phyloP scores from a whole-genome alignment of 2,888 invertebrate species.

The Acanthosoma haemorrhoidale region DNA sequence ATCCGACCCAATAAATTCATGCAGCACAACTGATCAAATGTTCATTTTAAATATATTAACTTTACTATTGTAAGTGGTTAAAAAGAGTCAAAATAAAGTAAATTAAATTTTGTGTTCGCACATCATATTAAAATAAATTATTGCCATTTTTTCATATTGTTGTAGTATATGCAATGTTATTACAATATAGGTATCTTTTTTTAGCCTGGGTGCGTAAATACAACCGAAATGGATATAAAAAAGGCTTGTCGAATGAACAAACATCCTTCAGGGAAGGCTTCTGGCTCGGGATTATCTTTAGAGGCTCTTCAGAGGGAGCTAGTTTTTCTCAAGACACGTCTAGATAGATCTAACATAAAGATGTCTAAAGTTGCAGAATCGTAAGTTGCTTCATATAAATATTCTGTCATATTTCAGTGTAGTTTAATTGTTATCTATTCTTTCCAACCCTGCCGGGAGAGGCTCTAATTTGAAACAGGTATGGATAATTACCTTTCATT shows the following conservation, averaged over 20 bases:
- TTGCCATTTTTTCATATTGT: not conserved
- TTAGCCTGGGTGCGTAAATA: conserved; percentile 97
- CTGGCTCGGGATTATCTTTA: conserved; percentile 44
- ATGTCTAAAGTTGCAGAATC: conserved; percentile 92
- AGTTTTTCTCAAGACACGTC: conserved; percentile 63
- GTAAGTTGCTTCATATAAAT: conserved; percentile 54
- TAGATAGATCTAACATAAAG: conserved; percentile 82
- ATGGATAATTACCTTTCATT: no score
- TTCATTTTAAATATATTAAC: no score
- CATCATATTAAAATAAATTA: not conserved
- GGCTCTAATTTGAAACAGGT: no score
- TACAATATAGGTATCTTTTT: conserved; percentile 35
- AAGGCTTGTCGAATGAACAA: conserved; percentile 74
- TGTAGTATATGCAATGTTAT: not conserved
- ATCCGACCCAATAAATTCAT: no score
- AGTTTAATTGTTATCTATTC: no score
- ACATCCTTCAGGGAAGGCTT: conserved; percentile 46
- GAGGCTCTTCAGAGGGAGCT: conserved; percentile 59
- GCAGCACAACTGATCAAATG: no score
- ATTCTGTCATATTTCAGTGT: no score
- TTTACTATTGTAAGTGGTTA: no score
- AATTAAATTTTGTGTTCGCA: not conserved
- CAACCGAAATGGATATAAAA: conserved; percentile 96
- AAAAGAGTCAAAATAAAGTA: not conserved
- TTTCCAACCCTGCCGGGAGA: no score